A percentile compares a stretch with the other conserved stretches of the same genome.
These are phyloP conservation scores for Xenotilapia leptura DNA, from an alignment of 2,113 vertebrate genomes.

Conservation along the genomic window DNA sequence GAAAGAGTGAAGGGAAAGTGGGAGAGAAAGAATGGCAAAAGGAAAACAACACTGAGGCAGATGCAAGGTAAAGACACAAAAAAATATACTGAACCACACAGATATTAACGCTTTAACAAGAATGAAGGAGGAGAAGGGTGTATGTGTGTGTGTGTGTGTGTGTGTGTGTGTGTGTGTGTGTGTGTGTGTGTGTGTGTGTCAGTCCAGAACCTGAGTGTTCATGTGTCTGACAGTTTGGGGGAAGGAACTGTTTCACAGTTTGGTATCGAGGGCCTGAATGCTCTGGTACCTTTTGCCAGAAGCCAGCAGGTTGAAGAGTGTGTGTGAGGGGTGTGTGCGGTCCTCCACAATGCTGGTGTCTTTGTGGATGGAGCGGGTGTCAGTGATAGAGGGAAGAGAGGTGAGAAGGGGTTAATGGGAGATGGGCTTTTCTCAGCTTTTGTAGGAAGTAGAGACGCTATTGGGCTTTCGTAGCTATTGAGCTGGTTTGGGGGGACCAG, in stretches of 20 bases:
- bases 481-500: background rate
- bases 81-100: background rate
- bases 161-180: no score
- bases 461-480: background rate
- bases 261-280: background rate
- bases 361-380: background rate
- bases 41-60: background rate
- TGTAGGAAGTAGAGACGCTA: accelerated
- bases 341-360: background rate
- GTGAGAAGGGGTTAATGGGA: background rate
- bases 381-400: background rate
- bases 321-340: background rate
- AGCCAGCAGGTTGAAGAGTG: background rate
- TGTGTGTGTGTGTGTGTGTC: background rate
- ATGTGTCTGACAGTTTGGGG: background rate
- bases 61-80: background rate
- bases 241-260: background rate
- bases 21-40: conserved; percentile 11
- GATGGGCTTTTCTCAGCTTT: background rate
- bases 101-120: background rate
- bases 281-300: background rate
- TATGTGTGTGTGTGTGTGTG: no score
- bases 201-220: background rate
- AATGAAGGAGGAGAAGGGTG: background rate
- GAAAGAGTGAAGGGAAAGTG: background rate